Conservation (phyloP, 1,140 invertebrate genomes). For the Cheumatopsyche charites region DNA sequence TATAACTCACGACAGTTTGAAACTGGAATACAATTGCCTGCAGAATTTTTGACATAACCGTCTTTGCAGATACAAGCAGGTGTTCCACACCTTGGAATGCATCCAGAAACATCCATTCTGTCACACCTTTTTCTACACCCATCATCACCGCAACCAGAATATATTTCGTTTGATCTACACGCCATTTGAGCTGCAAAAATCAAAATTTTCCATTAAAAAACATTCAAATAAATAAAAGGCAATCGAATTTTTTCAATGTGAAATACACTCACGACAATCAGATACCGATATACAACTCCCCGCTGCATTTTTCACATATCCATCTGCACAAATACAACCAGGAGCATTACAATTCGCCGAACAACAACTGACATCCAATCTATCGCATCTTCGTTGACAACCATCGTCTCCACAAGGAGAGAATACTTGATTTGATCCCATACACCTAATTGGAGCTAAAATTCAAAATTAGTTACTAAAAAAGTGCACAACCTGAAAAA, state of each 20-base stretch:
- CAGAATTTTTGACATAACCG: neutral
- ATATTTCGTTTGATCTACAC: neutral
- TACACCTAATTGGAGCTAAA: neutral
- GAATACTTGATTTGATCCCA: neutral
- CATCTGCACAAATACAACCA: neutral
- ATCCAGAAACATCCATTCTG: neutral
- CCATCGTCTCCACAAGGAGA: neutral
- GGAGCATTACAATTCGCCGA: neutral
- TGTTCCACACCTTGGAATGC: neutral
- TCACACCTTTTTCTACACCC: conserved; percentile 1
- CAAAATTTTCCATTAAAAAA: too few species aligned
- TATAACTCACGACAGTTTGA: too few species aligned
- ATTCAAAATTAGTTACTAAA: too few species aligned
- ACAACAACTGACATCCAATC: neutral
- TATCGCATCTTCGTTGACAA: neutral
- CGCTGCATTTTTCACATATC: neutral
- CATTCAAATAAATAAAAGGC: neutral
- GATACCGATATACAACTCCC: neutral
- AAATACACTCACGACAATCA: neutral
- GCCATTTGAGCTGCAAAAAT: neutral
- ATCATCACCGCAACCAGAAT: neutral
- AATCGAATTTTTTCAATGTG: neutral
- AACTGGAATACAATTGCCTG: neutral
- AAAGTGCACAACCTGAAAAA: too few species aligned
- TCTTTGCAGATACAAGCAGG: neutral